Evolutionary conservation across 1,140 invertebrate species (phyloP).

Genomic region (Dendroctonus ponderosae): DNA sequence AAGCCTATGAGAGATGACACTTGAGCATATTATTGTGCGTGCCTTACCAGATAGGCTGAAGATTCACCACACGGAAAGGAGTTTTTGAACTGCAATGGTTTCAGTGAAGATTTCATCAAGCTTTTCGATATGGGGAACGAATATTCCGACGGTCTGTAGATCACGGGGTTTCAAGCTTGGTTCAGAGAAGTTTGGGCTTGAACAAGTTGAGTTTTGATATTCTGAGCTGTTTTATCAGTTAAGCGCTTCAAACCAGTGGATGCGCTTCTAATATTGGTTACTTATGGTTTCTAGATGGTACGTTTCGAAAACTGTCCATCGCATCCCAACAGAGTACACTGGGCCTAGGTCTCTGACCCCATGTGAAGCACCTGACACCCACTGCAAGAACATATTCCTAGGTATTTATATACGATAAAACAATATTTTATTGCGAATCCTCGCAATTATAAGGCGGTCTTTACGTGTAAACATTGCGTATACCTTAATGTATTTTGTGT

Average conservation of each 20-base stretch:
- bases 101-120: no score
- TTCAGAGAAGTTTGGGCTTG: no score
- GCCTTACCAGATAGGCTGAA: constrained; percentile 9
- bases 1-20: constrained; percentile 27
- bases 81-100: constrained; percentile 12
- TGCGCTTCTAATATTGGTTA: no score
- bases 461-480: constrained; percentile 43
- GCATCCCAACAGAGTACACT: constrained; percentile 2
- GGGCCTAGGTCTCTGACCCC: constrained; percentile 42
- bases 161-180: no score
- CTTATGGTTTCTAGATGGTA: not conserved
- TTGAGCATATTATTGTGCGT: constrained; percentile 36
- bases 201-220: no score
- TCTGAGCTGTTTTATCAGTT: no score
- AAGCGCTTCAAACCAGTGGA: no score
- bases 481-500: constrained; percentile 32
- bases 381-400: constrained; percentile 43
- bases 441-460: constrained; percentile 45
- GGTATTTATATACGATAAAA: constrained; percentile 49
- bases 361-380: constrained; percentile 46
- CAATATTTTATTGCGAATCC: constrained; percentile 47
- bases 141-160: no score
- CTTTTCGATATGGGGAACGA: no score
- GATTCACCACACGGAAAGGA: constrained; percentile 17
- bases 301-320: constrained; percentile 25